phyloP scores from a whole-genome alignment of 2,888 invertebrate genomes.

The Cheilosia urbana region DNA sequence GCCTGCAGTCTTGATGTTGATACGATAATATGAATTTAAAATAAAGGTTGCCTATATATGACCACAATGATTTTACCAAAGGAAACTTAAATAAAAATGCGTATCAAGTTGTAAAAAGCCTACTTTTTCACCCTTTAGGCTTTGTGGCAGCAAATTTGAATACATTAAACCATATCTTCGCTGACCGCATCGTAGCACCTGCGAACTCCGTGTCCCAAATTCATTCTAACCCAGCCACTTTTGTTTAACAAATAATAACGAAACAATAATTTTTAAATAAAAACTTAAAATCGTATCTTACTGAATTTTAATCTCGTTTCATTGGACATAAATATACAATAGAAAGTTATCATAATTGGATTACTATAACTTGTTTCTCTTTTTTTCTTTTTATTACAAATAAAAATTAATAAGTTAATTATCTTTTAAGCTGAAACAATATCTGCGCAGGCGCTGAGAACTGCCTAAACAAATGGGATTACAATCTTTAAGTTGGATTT shows the following conservation, averaged over 20 bases:
- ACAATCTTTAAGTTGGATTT: conserved; percentile 73
- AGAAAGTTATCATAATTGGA: conserved; percentile 73
- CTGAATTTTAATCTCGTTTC: conserved; percentile 75
- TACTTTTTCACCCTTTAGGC: too few species aligned
- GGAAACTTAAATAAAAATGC: too few species aligned
- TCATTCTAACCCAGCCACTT: neutral
- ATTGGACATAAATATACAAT: conserved; percentile 75
- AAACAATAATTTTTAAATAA: conserved; percentile 27
- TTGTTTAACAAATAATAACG: neutral
- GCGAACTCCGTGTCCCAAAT: too few species aligned
- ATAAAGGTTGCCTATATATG: too few species aligned
- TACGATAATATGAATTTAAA: too few species aligned
- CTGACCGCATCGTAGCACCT: too few species aligned
- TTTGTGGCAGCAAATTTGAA: too few species aligned
- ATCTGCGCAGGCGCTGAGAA: conserved; percentile 70
- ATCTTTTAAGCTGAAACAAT: conserved; percentile 73
- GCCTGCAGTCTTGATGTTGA: too few species aligned
- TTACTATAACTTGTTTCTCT: conserved; percentile 65
- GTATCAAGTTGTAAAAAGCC: too few species aligned
- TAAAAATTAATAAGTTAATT: conserved; percentile 76
- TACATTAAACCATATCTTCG: too few species aligned
- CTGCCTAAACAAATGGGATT: conserved; percentile 72
- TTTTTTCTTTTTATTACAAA: conserved; percentile 64
- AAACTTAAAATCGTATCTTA: conserved; percentile 65
- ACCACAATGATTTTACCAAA: too few species aligned